Base-by-base conservation (phyloP, 2,113 vertebrate genomes). In the Sisor rabdophorus region DNA sequence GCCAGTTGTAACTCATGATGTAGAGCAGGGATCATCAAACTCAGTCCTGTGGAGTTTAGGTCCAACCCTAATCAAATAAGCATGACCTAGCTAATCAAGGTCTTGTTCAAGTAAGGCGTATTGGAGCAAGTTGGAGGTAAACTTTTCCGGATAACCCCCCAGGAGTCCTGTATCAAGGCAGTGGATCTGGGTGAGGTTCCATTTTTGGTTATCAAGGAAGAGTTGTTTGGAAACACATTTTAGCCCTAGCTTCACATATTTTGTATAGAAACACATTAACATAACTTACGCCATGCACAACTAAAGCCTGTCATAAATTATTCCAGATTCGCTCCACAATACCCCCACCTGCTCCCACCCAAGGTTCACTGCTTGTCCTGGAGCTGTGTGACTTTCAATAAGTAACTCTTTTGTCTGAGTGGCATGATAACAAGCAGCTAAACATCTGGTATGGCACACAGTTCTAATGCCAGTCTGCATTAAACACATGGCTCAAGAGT, bases 351-450 rank as follows among this genome's bases (percentile, higher is more conserved):
- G 36, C 71, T 53, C 30, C 50, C 22, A 55, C 26, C 55, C 48
- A 59, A 71, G 64, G 54, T 79, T 81, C 61, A 73, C 74, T 73
- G 85, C 86, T 67, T 82, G 78, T 75, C 82, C 75, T 71, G 84
- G 84, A 87, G 69, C 70, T 77, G 52, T 77, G 70, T 36, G 30
- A 50, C 78, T 88, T 87, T 87, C 84, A 86, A 84, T 91, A 89
- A 91, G 89, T 84, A 85, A 82, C 79, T 52, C 90, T 81, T 92
- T 92, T 92, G 90, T 92, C 85, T 90, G 77, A 86, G 84, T 59
- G 84, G 85, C 87, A 85, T 88, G 90, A 91, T 86, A 88, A 85
- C 82, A 80, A 78, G 76, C 82, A 86, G 82, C 85, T 85, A 85
- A 87, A 86, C 84, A 80, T 71, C 87, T 87, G 89, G 89, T 87